A percentile compares a stretch with the other conserved stretches of the same genome.
These are phyloP conservation scores for Rhadinocentrus ornatus DNA, from an alignment of 2,797 vertebrate genomes.

Conservation along the genomic window DNA sequence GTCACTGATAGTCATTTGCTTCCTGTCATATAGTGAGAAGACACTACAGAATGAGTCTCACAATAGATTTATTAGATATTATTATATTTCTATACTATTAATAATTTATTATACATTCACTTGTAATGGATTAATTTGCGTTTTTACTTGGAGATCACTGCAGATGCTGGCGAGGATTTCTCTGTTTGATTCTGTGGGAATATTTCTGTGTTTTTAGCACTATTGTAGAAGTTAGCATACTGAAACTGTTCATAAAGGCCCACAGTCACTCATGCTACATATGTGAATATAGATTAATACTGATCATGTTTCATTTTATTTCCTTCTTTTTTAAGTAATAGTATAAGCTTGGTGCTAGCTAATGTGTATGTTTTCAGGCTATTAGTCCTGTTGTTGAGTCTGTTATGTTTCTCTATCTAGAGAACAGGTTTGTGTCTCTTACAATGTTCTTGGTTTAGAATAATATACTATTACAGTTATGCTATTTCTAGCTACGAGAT, in stretches of 20 bases:
- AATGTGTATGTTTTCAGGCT: not conserved
- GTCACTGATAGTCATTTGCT: not conserved
- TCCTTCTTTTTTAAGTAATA: not conserved
- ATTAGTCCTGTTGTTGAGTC: not conserved
- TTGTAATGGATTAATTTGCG: not conserved
- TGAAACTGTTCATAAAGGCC: not conserved
- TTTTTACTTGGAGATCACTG: slow-evolving; percentile 2
- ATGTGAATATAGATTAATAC: not conserved
- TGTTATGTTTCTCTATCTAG: slow-evolving; percentile 12
- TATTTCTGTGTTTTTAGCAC: not conserved
- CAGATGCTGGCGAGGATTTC: not conserved
- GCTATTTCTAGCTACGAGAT: not conserved
- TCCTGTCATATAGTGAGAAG: not conserved
- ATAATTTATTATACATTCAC: not conserved
- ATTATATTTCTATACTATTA: too few species aligned
- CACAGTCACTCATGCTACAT: not conserved
- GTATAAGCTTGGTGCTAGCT: not conserved
- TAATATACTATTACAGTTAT: not conserved
- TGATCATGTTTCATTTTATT: not conserved
- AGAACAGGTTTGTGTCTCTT: not conserved
- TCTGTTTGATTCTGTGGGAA: slow-evolving; percentile 4
- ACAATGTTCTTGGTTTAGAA: not conserved
- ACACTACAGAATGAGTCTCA: not conserved
- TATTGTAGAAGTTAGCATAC: not conserved
- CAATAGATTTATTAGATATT: too few species aligned